Evolutionary conservation across 2,113 vertebrate genomes (phyloP), one percentile per base, ranked within the genome.

Genomic region (Rallus limicola): DNA sequence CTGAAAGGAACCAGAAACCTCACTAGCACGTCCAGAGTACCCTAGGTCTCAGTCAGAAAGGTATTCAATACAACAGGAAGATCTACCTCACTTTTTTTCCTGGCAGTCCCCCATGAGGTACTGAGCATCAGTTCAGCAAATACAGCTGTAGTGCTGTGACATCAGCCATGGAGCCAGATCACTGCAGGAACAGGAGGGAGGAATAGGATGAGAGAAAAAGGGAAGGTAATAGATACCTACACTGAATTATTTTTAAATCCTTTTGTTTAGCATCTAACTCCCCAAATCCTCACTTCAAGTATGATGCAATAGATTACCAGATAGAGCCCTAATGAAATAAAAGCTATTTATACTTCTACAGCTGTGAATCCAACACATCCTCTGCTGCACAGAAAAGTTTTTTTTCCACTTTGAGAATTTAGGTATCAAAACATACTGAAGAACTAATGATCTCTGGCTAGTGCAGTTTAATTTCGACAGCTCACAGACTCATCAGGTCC

Each of bases 121-220:
- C 93, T 82, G 90, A 92, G 72, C 84, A 93, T 75, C 79, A 84
- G 46, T 74, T 82, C 91, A 92, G 59, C 88, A 95, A 96, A 69
- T 69, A 80, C 74, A 93, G 86, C 83, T 93, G 90, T 67, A 92
- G 21, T 65, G 78, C 67, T 91, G 74, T 16, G 65, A 40, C 92
- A 92, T 8, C 90, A 81, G 15, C 34, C 50, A 6, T 1, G 15
- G 31, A 94, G 92, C 77, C 90, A 96, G 76, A 83, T 64, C 62
- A 60, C 92, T 6, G 3, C 76, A 86, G 82, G 80, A 94, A 80
- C 62, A 81, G 64, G 46, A 96, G 79, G 52, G n/a, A 92, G 33
- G 50, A 87, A 82, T 7, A 62, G 40, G 16, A 85, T 28, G 31
- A 69, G 24, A 83, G 28, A 55, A 75, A 81, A 82, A 81, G 24